These are phyloP conservation scores for Cepphus grylle DNA, from an alignment of 2,113 vertebrate genomes.

Conservation along the genomic window DNA sequence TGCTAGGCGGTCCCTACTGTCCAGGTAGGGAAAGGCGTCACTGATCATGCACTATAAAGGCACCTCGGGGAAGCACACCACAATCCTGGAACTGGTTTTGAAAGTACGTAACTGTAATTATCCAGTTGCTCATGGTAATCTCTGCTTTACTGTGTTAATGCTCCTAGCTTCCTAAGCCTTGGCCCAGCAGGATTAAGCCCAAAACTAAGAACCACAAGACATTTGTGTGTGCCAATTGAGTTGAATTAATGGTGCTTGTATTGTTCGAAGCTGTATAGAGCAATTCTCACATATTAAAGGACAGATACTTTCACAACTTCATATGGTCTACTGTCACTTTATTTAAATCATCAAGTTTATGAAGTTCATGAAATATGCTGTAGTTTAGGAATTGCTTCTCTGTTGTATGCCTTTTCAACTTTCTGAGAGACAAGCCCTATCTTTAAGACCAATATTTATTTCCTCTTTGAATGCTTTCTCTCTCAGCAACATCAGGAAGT, in stretches of 20 bases:
- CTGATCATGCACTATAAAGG: not conserved
- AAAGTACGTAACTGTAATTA: not conserved
- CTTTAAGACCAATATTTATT: not conserved
- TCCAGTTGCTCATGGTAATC: not conserved
- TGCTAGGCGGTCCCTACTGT: not conserved
- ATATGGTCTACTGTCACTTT: rapidly evolving
- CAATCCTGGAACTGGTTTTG: not conserved
- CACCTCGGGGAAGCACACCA: not conserved
- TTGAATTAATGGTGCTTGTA: not conserved
- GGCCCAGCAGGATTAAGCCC: not conserved
- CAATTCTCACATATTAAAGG: not conserved
- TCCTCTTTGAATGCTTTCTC: not conserved
- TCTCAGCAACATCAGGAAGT: not conserved
- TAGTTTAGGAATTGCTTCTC: not conserved
- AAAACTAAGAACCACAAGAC: not conserved
- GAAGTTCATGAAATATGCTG: not conserved
- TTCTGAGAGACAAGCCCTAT: not conserved
- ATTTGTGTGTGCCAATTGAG: not conserved
- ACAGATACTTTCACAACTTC: not conserved
- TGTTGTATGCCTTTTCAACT: not conserved
- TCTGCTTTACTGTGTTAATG: not conserved
- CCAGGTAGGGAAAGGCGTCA: not conserved
- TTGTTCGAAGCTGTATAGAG: not conserved
- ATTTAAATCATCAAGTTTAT: not conserved
- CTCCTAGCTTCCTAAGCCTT: not conserved